phyloP scores from a whole-genome alignment of 2,888 invertebrate species.

The Molorchus minor region DNA sequence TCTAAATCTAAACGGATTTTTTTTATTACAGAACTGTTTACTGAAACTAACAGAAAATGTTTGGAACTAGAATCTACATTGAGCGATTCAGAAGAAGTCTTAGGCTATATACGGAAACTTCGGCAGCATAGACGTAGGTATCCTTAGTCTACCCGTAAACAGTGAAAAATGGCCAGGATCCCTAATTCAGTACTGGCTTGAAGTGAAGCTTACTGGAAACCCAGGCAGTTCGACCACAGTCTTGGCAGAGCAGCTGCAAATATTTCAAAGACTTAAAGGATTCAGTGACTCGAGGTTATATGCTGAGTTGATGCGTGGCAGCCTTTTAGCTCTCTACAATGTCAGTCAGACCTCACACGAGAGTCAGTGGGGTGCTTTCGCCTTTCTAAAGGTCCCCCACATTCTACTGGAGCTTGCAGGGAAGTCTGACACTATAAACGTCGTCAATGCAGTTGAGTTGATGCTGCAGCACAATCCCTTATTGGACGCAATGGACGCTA shows the following conservation, averaged over 20 bases:
- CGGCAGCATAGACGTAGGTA: conserved; percentile 51
- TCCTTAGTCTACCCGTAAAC: conserved; percentile 47
- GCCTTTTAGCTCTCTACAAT: conserved; percentile 89
- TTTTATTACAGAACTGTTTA: conserved; percentile 71
- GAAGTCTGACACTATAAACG: conserved; percentile 53
- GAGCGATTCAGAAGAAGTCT: conserved; percentile 46
- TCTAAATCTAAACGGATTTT: too few species aligned
- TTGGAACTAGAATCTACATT: conserved; percentile 72
- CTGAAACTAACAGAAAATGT: conserved; percentile 69
- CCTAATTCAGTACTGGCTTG: conserved; percentile 76
- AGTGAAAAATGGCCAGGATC: conserved; percentile 56
- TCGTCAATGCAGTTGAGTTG: conserved; percentile 85
- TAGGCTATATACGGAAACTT: conserved; percentile 48
- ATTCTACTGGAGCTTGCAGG: conserved; percentile 67
- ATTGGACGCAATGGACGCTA: conserved; percentile 88
- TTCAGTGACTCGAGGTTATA: conserved; percentile 83
- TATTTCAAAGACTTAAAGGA: conserved; percentile 86
- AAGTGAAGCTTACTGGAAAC: conserved; percentile 84
- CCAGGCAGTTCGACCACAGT: conserved; percentile 85
- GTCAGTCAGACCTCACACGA: conserved; percentile 85
- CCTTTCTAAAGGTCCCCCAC: conserved; percentile 89
- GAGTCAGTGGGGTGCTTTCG: conserved; percentile 93
- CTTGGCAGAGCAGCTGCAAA: conserved; percentile 82
- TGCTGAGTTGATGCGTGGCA: conserved; percentile 89
- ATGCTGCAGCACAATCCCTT: conserved; percentile 86